These are phyloP conservation scores for Crossoptilon crossoptilon DNA, from an alignment of 2,797 vertebrate species.

Conservation along the genomic window DNA sequence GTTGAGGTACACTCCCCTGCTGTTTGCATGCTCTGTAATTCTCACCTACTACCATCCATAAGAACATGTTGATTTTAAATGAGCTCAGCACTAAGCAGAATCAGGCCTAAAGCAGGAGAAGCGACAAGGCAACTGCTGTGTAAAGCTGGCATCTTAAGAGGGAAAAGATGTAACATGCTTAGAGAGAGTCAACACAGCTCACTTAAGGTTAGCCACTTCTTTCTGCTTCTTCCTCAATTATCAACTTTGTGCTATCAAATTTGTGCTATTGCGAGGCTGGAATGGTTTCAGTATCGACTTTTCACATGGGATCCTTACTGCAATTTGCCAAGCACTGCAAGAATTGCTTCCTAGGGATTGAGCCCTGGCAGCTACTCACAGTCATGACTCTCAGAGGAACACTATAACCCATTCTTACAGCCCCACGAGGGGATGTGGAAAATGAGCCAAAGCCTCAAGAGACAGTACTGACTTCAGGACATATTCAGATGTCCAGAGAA, in stretches of 20 bases:
- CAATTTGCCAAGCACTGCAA: neutral
- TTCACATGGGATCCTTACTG: neutral
- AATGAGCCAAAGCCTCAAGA: neutral
- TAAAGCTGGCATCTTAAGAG: neutral
- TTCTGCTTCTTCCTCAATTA: neutral
- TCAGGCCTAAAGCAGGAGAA: neutral
- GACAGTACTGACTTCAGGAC: neutral
- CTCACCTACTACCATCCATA: neutral
- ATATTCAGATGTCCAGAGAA: neutral
- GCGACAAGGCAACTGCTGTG: neutral
- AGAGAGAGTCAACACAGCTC: neutral
- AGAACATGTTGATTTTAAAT: accelerated
- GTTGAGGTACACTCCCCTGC: neutral
- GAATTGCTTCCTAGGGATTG: neutral
- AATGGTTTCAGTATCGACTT: neutral
- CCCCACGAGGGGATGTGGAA: neutral
- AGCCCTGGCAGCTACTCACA: neutral
- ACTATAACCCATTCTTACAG: neutral
- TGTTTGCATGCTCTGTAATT: neutral
- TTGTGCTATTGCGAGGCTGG: neutral
- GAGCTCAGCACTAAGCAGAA: neutral
- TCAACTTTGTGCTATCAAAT: neutral
- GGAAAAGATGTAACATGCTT: neutral
- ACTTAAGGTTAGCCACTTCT: neutral
- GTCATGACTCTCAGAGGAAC: neutral